phyloP scores from a whole-genome alignment of 2,797 vertebrate genomes.

The Aythya fuligula region DNA sequence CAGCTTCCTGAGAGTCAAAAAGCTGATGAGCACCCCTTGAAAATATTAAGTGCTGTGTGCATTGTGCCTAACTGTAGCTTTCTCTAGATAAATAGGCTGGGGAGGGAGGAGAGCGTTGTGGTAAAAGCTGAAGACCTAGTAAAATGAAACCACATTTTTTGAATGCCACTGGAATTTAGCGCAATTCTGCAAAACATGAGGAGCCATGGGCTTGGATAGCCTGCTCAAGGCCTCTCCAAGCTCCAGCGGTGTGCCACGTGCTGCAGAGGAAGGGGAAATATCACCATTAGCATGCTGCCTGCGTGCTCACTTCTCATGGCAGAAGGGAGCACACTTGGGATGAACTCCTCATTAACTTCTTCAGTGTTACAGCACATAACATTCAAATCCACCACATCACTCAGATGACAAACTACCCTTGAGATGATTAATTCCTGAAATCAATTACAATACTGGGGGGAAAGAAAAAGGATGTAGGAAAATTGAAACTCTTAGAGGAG shows the following conservation, averaged over 20 bases:
- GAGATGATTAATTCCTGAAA: constrained; percentile 11
- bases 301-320: background rate
- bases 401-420: background rate
- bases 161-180: background rate
- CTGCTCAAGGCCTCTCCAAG: background rate
- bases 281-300: background rate
- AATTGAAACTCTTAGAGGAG: background rate
- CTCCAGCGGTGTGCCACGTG: background rate
- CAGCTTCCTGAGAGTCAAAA: background rate
- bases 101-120: background rate
- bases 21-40: background rate
- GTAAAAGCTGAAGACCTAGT: background rate
- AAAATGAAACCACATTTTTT: background rate
- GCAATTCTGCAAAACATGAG: background rate
- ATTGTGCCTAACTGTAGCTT: background rate
- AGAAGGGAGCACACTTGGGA: background rate
- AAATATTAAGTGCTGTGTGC: background rate
- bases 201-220: background rate
- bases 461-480: background rate
- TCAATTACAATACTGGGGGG: background rate
- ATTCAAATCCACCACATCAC: background rate
- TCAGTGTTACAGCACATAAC: background rate
- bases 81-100: background rate
- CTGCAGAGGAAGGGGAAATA: background rate
- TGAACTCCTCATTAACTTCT: background rate